Conservation (phyloP, 2,113 vertebrate species). For the Spilogale gracilis region DNA sequence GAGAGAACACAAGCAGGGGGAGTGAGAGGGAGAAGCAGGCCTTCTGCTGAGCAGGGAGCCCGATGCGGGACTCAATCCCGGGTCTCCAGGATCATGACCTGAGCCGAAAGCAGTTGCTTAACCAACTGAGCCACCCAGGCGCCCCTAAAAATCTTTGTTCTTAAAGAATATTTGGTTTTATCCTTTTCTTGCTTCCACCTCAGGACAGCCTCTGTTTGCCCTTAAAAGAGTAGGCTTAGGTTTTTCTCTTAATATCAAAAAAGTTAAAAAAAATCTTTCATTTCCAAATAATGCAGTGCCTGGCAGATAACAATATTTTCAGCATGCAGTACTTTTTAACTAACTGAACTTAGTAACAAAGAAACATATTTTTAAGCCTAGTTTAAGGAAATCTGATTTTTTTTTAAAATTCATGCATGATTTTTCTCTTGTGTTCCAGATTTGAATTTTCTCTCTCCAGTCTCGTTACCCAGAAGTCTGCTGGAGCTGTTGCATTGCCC, state of each 20-base stretch:
- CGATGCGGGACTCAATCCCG: too few species aligned
- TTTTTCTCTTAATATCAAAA: conserved; percentile 70
- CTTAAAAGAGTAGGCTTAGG: conserved; percentile 42
- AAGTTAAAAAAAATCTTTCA: conserved; percentile 55
- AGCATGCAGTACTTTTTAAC: conserved; percentile 42
- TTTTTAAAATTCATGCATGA: background rate
- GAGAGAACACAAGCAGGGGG: too few species aligned
- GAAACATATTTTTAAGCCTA: background rate
- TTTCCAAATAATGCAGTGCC: conserved; percentile 55
- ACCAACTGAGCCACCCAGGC: too few species aligned
- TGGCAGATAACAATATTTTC: conserved; percentile 55
- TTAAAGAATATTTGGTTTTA: conserved; percentile 62
- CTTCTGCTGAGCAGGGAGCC: too few species aligned
- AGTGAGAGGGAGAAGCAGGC: too few species aligned
- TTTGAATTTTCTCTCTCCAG: conserved; percentile 90
- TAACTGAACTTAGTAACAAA: conserved; percentile 31
- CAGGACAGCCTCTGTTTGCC: conserved; percentile 20
- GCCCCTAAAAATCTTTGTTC: conserved; percentile 42
- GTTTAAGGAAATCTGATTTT: background rate
- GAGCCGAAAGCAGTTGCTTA: too few species aligned
- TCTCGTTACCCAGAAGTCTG: conserved; percentile 94
- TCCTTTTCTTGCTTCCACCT: conserved; percentile 56
- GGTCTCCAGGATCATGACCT: too few species aligned
- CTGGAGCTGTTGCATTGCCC: conserved; percentile 94
- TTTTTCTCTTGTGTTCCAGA: conserved; percentile 87